Base-by-base conservation (phyloP, 1,140 invertebrate species). In the Diuraphis noxia region DNA sequence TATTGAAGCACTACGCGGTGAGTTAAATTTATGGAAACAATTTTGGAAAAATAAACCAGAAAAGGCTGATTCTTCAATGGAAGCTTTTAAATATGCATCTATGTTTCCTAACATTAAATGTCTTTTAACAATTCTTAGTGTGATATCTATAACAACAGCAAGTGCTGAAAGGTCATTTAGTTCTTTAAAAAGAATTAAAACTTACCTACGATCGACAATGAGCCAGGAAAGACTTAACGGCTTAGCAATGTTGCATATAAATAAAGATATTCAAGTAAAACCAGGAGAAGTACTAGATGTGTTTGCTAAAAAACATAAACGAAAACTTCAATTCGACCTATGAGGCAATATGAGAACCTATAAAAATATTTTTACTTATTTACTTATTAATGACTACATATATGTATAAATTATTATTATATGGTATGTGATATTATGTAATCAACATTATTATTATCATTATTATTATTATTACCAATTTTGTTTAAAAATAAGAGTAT, bases 171-270 rank as follows among this genome's bases (percentile, higher is more conserved):
- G 92, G 21, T 87, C 85, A 92, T 92, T 93, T 87, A 93, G 91
- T 86, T 92, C 63, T 92, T 92, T 92, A 93, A 95, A 94, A 93
- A 94, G 93, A 93, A 94, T 95, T 90, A 94, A 94, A 93, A 95
- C 94, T 92, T 94, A 95, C 92, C 63, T 93, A 52, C 30, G 91
- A 56, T 92, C 92, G 91, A 92, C 92, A 85, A 93, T 92, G 87
- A 84, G 92, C 49, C 87, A 93, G 92, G 91, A 92, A 56, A 63
- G 92, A 85, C 88, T 93, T 34, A 93, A 92, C 49, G 92, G 92
- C 25, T 82, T 93, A 36, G 92, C 93, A 91, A 84, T 92, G 82
- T 91, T 93, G 40, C 85, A 92, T 86, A 92, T 93, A 90, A 92
- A 92, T 91, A 92, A 84, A 52, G 81, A 85, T 82, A 92, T 89